Base-by-base conservation (phyloP, 2,888 invertebrate genomes). In the Lasius fuliginosus region DNA sequence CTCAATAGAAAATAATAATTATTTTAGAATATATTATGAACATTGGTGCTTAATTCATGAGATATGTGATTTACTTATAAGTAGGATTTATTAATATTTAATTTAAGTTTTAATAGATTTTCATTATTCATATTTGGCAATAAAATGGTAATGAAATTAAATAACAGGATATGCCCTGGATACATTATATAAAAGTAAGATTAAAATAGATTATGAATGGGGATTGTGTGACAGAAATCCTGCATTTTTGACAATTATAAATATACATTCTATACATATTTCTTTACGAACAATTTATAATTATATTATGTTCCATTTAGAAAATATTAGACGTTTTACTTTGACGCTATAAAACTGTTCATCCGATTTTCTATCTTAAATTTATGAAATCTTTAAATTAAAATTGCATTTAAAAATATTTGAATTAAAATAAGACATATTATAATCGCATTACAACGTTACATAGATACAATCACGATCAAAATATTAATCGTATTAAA, bases 21-120 rank as follows among this genome's bases (percentile, higher is more conserved):
- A 15, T 56, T 40, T 27, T 18, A 73, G 15, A 15, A 42, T 18
- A 58, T 27, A 15, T 71, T 3, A 8, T 9, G 30, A 30, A 36
- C n/a, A 71, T 36, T 11, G 23, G n/a, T 49, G 6, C 15, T 49
- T 49, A 23, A n/a, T 53, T 56, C 11, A 40, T 8, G n/a, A 49
- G 15, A 56, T 36, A 58, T 73, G 15, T 18, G 18, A 56, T 53
- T 18, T 69, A 53, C n/a, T 27, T 53, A 27, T 73, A 69, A 49
- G 18, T 27, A 73, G 18, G 23, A 36, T 18, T 33, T 30, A 30
- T 60, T 30, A 68, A 65, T 5, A 56, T 11, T 56, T 53, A n/a
- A 33, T 53, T 33, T 33, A 53, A 33, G 27, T 67, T 49, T 49
- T 68, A 46, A 67, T 46, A 46, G 15, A n/a, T 53, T 69, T 68